Base-by-base conservation (phyloP, 2,888 invertebrate species). In the Pyrgus malvae region DNA sequence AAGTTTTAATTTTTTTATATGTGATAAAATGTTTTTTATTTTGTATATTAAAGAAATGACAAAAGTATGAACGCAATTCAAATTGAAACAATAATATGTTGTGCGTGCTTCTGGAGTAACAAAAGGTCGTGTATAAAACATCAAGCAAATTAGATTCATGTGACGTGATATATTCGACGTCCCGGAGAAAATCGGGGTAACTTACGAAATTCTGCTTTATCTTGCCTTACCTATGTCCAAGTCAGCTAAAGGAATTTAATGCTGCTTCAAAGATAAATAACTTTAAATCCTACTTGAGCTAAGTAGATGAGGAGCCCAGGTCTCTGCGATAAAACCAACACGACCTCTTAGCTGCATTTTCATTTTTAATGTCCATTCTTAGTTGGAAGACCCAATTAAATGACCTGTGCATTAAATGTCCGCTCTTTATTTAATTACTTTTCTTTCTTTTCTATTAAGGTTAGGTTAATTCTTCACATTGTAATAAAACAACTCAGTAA, bases 81-180 rank as follows among this genome's bases (percentile, higher is more conserved):
- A 3, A 40, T 50, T 33, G 17, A 50, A 21, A 40, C 41, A 33
- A 46, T 33, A 33, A 46, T 33, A 40, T 29, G 16, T 48, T 33
- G 11, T 16, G 33, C 16, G 14, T 41, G 11, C 16, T 21, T 23
- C 31, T 33, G 31, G 4, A 41, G 16, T 41, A 41, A 42, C 35
- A 42, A 50, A 41, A 50, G 27, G 23, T 41, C 50, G 33, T 25
- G 17, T 48, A 27, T 48, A 48, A 48, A 48, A 42, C 29, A 21
- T 29, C 40, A 33, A 41, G 6, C 21, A 49, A 49, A 49, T 49
- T 49, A 31, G 40, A 49, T 49, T 49, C 23, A 41, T 21, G 11
- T 29, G 38, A 19, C 48, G 16, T 19, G 25, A 37, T 25, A 37
- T 9, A 25, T 35, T 23, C 35, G 14, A 14, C 31, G 31, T n/a